Percentiles rank a stretch among this genome's conserved stretches.
Evolutionary conservation across 2,888 invertebrate species (phyloP).

Genomic region (Abscondita cerata): DNA sequence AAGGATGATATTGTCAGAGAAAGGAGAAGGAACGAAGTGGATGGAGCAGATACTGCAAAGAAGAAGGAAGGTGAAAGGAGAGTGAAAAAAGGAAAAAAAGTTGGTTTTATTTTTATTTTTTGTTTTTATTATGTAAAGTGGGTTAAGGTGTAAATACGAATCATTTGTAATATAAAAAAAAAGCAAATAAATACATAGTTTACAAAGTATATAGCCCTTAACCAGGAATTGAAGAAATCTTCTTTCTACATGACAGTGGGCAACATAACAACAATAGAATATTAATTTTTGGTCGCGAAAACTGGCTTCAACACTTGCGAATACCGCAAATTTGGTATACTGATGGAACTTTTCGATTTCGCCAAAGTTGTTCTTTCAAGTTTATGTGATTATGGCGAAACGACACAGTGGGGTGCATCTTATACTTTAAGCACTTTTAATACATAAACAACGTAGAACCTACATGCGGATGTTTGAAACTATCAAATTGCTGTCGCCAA

Average conservation of each 20-base stretch:
- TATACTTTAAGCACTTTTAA: background rate
- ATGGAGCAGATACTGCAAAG: no score
- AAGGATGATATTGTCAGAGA: no score
- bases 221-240: slow-evolving; percentile 9
- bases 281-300: slow-evolving; percentile 13
- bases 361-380: background rate
- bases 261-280: background rate
- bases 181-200: no score
- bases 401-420: no score
- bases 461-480: slow-evolving; percentile 1
- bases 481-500: background rate
- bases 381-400: background rate
- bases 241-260: slow-evolving; percentile 15
- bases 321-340: slow-evolving; percentile 12
- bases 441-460: slow-evolving; percentile 13
- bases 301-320: slow-evolving; percentile 10
- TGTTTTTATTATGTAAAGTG: no score
- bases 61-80: no score
- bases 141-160: no score
- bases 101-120: no score
- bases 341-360: slow-evolving; percentile 19
- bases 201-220: background rate
- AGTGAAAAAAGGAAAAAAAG: no score
- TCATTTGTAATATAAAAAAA: no score
- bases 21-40: no score